Evolutionary conservation across 1,140 invertebrate genomes (phyloP), one percentile per base, ranked within the genome.

Genomic region (Anoplophora glabripennis): DNA sequence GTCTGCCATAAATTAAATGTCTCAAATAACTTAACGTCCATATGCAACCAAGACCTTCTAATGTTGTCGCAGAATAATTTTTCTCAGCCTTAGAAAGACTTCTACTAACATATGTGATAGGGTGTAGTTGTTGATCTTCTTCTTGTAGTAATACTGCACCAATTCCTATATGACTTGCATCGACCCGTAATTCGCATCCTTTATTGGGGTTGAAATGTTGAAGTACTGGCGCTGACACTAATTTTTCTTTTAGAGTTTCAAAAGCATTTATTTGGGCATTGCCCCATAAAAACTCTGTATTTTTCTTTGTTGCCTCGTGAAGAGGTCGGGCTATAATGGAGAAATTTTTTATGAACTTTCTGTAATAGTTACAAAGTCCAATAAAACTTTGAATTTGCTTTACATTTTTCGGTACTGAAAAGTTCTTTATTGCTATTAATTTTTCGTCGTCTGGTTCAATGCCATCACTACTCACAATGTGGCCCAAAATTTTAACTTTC

Each of bases 31-130:
- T 55, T 1, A 80, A 66, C 4, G 71, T 70, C 63, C 67, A 73
- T 5, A 80, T 52, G 9, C 79, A 65, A 1, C 75, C 78, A 11
- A 80, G 61, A 45, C 68, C 69, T 72, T 80, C 78, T 46, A 66
- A 53, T 64, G 79, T 75, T 0, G 75, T 73, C 4, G 65, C 70
- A 1, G 53, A 56, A 51, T 77, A 81, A 41, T 76, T 76, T 48
- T 53, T 55, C 68, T 82, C 78, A n/a, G 63, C 38, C 14, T 54
- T 53, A 10, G 42, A 64, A 5, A 80, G 46, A 5, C 58, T 59
- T 35, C 72, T 46, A 48, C 76, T 76, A 18, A 59, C 58, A 47
- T 63, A 73, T 1, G 65, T 63, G 5, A 72, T 64, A 1, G 63
- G 56, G 42, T 63, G 45, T 34, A 38, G 36, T 47, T 44, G 5